Evolutionary conservation across 1,140 invertebrate genomes (phyloP).

Genomic region (Pseudachorutes palmiensis): DNA sequence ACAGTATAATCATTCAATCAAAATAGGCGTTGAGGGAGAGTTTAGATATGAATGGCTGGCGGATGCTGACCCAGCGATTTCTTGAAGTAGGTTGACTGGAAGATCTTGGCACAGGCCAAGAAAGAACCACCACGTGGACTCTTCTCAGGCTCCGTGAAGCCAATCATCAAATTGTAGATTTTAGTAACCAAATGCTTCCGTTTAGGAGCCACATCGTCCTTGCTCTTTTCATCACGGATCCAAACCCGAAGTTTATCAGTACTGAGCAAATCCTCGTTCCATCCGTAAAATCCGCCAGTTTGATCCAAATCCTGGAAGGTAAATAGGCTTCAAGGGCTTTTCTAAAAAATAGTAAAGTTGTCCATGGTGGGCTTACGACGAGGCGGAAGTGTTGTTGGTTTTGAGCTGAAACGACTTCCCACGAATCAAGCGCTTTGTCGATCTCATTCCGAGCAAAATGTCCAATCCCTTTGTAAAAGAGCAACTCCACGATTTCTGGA

Average conservation of each 20-base stretch:
- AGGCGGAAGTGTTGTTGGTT: slow-evolving; percentile 20
- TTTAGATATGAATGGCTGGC: too few species aligned
- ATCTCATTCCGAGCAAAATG: slow-evolving; percentile 22
- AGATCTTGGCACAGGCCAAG: background rate
- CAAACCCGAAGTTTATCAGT: slow-evolving; percentile 26
- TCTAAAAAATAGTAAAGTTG: background rate
- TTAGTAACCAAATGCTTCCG: slow-evolving; percentile 12
- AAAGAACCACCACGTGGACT: background rate
- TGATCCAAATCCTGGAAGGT: slow-evolving; percentile 26
- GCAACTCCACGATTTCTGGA: slow-evolving; percentile 19
- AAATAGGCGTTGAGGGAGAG: too few species aligned
- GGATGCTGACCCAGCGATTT: too few species aligned
- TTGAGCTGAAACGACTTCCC: slow-evolving; percentile 14
- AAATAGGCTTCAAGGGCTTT: slow-evolving; percentile 7
- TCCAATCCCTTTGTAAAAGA: slow-evolving; percentile 20
- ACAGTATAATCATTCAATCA: too few species aligned
- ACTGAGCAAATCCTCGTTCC: slow-evolving; percentile 15
- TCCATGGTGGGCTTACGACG: slow-evolving; percentile 12
- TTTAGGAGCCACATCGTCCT: slow-evolving; percentile 6
- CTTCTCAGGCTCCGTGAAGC: background rate
- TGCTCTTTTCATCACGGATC: slow-evolving; percentile 15
- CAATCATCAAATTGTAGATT: slow-evolving; percentile 19
- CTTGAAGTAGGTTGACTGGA: slow-evolving; percentile 1
- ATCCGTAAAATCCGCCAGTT: slow-evolving; percentile 22
- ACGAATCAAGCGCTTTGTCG: slow-evolving; percentile 19